These are phyloP conservation scores for Psix sp. DNA, from an alignment of 1,140 invertebrate species.

Conservation along the genomic window DNA sequence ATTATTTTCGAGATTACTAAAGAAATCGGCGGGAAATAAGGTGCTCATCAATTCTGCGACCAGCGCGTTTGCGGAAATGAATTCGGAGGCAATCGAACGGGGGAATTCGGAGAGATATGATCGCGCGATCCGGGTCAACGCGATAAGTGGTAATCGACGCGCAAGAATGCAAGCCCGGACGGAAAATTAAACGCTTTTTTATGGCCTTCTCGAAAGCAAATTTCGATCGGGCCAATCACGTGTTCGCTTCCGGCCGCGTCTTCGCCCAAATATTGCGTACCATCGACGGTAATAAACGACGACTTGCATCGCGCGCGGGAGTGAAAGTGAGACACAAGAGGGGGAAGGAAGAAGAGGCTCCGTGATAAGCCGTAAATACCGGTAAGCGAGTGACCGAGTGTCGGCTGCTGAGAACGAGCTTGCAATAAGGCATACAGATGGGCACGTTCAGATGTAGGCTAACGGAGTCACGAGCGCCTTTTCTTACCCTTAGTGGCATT, in stretches of 20 bases:
- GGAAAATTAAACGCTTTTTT: constrained; percentile 32
- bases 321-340: constrained; percentile 19
- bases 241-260: constrained; percentile 23
- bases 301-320: constrained; percentile 3
- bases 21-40: constrained; percentile 50
- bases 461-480: constrained; percentile 74
- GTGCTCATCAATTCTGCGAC: constrained; percentile 33
- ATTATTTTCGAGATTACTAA: constrained; percentile 42
- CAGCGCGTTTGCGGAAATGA: constrained; percentile 26
- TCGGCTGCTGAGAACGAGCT: constrained; percentile 54
- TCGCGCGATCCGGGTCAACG: constrained; percentile 34
- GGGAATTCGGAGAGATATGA: constrained; percentile 45
- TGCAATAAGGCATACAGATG: constrained; percentile 63
- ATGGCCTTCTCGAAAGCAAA: constrained; percentile 29
- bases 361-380: constrained; percentile 61
- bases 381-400: constrained; percentile 61
- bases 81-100: constrained; percentile 32
- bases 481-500: constrained; percentile 64
- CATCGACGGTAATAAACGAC: no score
- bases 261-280: constrained; percentile 22
- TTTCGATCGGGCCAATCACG: constrained; percentile 46
- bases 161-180: constrained; percentile 25
- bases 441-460: constrained; percentile 73
- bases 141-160: constrained; percentile 52
- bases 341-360: constrained; percentile 29